Base-by-base conservation (phyloP, 2,797 vertebrate species). In the Hemibagrus guttatus region DNA sequence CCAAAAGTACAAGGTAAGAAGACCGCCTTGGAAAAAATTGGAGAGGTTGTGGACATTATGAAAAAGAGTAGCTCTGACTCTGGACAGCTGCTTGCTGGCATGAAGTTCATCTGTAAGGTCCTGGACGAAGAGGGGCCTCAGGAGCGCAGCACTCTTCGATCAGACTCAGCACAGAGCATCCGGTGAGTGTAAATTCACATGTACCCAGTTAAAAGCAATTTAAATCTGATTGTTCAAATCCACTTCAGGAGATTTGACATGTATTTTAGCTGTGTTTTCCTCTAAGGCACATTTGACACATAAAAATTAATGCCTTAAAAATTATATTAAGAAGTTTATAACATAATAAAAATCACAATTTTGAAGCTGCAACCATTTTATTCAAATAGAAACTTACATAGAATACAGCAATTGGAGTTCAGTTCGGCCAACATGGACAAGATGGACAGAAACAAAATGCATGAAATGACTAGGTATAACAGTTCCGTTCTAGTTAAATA, bases 101-200 rank as follows among this genome's bases (percentile, higher is more conserved):
- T 98, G 74, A 90, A 89, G 81, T 94, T 95, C 90, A 94, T 98
- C 68, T 88, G 92, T 85, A 93, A 94, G 83, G 90, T 96, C 46
- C 91, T 98, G 93, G 96, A 98, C 84, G 96, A 97, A 66, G 95
- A 96, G n/a, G 91, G 91, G 0, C 84, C 89, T 2, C 95, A 92
- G 28, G 95, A 97, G 86, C 95, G 93, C 86, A 95, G 93, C 88
- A 89, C 91, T 0, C 79, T 92, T 83, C 91, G 95, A 90, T 94
- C 89, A 3, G 96, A 95, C 90, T 94, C 92, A 0, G 93, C 94
- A 5, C 95, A 95, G 86, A 93, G 92, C 59, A 84, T 95, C 61
- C 91, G 95, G 96, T 97, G n/a, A 79, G 74, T 49, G 46, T 1
- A 49, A 49, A 49, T 49, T 7, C 46, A 8, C 46, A 39, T 39